Conservation (phyloP, 2,113 vertebrate species). For the Tenrec ecaudatus region DNA sequence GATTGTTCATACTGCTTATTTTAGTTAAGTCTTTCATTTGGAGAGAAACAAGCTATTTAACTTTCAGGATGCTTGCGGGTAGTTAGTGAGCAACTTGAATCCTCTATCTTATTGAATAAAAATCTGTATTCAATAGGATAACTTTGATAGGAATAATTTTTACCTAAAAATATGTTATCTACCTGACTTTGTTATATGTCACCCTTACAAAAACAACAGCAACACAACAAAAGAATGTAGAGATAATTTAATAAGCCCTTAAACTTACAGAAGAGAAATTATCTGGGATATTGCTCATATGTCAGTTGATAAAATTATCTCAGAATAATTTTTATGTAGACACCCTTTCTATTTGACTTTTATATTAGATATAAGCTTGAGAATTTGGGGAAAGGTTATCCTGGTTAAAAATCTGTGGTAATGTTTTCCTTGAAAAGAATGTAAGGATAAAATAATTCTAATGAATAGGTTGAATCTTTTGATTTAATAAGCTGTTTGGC, state of each 20-base stretch:
- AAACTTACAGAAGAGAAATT: background rate
- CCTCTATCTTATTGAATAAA: slow-evolving; percentile 59
- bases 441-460: slow-evolving; percentile 17
- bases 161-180: background rate
- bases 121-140: slow-evolving; percentile 55
- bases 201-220: background rate
- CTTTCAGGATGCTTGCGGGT: slow-evolving; percentile 84
- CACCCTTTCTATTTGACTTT: background rate
- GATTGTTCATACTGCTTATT: slow-evolving; percentile 89
- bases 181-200: background rate
- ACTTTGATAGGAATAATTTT: slow-evolving; percentile 19
- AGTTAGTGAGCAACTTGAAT: slow-evolving; percentile 70
- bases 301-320: background rate
- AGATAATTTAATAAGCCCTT: background rate
- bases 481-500: slow-evolving; percentile 7
- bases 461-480: slow-evolving; percentile 2
- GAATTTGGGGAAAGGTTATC: background rate
- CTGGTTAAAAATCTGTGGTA: background rate
- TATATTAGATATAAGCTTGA: background rate
- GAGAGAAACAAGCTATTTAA: slow-evolving; percentile 87
- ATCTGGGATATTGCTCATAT: background rate
- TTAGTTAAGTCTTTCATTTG: slow-evolving; percentile 90
- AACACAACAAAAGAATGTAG: background rate
- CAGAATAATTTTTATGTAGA: background rate
- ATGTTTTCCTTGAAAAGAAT: slow-evolving; percentile 6